Conservation (phyloP, 2,888 invertebrate genomes). For the Agrilus mali region DNA sequence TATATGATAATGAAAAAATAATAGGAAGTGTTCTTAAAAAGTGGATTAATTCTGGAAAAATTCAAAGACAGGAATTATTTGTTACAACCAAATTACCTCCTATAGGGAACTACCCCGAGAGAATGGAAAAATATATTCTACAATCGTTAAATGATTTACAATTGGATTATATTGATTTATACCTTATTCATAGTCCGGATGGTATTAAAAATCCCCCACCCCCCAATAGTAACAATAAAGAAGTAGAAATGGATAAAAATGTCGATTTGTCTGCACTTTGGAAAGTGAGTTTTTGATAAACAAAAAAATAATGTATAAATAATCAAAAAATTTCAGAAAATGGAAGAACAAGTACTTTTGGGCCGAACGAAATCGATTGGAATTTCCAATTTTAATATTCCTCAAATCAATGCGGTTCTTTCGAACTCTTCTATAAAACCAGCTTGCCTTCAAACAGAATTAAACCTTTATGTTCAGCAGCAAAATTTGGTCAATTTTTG, state of each 20-base stretch:
- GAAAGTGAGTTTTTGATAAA: slow-evolving; percentile 35
- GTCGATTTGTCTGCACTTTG: slow-evolving; percentile 59
- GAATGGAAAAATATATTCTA: slow-evolving; percentile 48
- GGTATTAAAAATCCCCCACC: slow-evolving; percentile 45
- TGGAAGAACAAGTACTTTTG: no score
- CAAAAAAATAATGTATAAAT: no score
- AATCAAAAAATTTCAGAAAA: no score
- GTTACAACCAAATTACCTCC: slow-evolving; percentile 68
- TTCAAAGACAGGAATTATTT: slow-evolving; percentile 63
- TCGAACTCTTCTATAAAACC: no score
- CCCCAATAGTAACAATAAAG: slow-evolving; percentile 29
- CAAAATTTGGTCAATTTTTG: no score
- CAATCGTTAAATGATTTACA: slow-evolving; percentile 55
- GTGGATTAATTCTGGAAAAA: slow-evolving; percentile 53
- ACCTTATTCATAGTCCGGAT: slow-evolving; percentile 65
- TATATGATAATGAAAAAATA: slow-evolving; percentile 60
- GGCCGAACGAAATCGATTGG: no score
- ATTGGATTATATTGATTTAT: slow-evolving; percentile 66
- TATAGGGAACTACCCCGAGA: slow-evolving; percentile 42
- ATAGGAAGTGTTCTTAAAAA: slow-evolving; percentile 58
- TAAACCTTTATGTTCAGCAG: no score
- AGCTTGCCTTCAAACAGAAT: no score
- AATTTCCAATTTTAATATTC: no score
- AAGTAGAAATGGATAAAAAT: slow-evolving; percentile 35
- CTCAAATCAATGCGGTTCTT: no score